Conservation (phyloP, 2,888 invertebrate genomes). For the Phrixothrix hirtus region DNA sequence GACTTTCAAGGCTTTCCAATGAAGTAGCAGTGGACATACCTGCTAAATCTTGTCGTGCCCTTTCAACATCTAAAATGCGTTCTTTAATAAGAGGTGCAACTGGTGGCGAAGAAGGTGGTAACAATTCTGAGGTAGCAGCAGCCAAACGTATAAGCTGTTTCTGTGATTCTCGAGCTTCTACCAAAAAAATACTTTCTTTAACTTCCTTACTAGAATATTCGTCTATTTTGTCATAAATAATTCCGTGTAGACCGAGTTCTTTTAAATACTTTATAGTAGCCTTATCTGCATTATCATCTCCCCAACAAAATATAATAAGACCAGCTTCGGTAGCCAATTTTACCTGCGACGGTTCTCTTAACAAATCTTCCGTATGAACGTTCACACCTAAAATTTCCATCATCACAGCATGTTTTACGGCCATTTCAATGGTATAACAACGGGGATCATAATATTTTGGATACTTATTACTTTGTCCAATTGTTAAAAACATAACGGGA, state of each 20-base stretch:
- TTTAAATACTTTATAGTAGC: conserved; percentile 84
- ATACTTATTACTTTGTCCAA: conserved; percentile 65
- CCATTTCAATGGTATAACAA: conserved; percentile 78
- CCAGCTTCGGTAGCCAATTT: conserved; percentile 77
- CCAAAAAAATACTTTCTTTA: conserved; percentile 81
- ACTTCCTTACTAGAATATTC: conserved; percentile 71
- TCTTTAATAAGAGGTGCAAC: conserved; percentile 37
- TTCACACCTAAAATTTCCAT: conserved; percentile 87
- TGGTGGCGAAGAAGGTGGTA: conserved; percentile 17
- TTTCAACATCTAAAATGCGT: conserved; percentile 52
- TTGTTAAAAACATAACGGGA: conserved; percentile 93
- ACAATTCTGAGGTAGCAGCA: conserved; percentile 49
- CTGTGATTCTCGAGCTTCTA: conserved; percentile 78
- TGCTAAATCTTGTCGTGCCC: conserved; percentile 47
- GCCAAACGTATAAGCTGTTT: conserved; percentile 61
- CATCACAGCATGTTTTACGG: conserved; percentile 80
- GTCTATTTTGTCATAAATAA: conserved; percentile 94
- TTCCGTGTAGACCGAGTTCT: conserved; percentile 88
- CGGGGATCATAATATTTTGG: conserved; percentile 83
- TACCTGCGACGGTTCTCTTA: conserved; percentile 81
- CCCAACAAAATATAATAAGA: conserved; percentile 95
- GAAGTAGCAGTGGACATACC: conserved; percentile 62
- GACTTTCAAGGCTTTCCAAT: conserved; percentile 58
- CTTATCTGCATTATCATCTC: conserved; percentile 91
- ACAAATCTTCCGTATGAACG: conserved; percentile 89